Conservation (phyloP, 2,797 vertebrate genomes). For the Chaetodon trifasciatus region DNA sequence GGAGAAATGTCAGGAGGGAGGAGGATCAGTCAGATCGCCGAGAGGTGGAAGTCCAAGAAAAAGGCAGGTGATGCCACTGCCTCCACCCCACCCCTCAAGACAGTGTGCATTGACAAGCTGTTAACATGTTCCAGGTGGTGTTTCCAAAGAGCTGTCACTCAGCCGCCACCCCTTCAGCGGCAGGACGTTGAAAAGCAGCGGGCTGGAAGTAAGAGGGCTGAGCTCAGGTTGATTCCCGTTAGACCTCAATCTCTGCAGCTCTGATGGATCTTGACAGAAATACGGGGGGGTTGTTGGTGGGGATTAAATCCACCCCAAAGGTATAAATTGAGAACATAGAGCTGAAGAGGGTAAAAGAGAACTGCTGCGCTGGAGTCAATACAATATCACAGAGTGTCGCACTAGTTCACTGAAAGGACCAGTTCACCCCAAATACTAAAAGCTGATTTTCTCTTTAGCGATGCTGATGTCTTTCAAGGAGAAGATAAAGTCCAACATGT, state of each 20-base stretch:
- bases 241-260: conserved; percentile 55
- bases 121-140: conserved; percentile 60
- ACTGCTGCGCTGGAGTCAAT: conserved; percentile 25
- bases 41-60: conserved; percentile 38
- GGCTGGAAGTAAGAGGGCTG: conserved; percentile 26
- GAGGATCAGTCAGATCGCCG: neutral
- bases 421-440: neutral
- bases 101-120: conserved; percentile 43
- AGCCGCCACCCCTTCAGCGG: neutral
- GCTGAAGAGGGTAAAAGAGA: conserved; percentile 11
- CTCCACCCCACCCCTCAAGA: conserved; percentile 15
- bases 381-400: conserved; percentile 1
- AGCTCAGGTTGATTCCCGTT: conserved; percentile 52
- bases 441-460: neutral
- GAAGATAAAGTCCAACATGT: too few species aligned
- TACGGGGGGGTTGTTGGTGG: conserved; percentile 14
- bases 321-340: conserved; percentile 8
- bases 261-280: conserved; percentile 51
- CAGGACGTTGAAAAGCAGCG: conserved; percentile 18
- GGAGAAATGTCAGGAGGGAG: conserved; percentile 65
- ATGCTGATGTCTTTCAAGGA: neutral
- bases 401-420: neutral
- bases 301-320: conserved; percentile 31
- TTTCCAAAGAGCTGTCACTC: conserved; percentile 67
- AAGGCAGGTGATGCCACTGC: conserved; percentile 26